phyloP scores from a whole-genome alignment of 2,113 vertebrate species.

The Hiodon tergisus region DNA sequence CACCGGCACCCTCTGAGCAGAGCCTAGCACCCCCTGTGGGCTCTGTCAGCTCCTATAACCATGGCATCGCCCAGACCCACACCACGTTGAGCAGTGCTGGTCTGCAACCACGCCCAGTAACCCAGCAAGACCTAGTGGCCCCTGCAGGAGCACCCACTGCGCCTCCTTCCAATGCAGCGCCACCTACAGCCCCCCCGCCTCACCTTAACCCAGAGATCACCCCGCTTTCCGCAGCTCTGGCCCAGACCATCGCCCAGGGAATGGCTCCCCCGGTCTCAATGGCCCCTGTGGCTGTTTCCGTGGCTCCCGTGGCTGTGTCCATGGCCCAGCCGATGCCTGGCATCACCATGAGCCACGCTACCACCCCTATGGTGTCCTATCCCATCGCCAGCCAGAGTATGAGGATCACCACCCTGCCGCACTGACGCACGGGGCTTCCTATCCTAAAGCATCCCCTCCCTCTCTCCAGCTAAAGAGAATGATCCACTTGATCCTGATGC shows the following conservation, averaged over 20 bases:
- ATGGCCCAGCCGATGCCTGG: constrained; percentile 87
- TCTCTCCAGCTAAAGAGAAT: not conserved
- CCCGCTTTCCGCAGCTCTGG: constrained; percentile 84
- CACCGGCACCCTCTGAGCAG: constrained; percentile 80
- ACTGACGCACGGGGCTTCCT: constrained; percentile 56
- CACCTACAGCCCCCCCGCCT: constrained; percentile 66
- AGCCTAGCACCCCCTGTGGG: constrained; percentile 79
- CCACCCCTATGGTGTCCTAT: constrained; percentile 92
- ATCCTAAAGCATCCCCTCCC: not conserved
- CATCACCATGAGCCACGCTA: constrained; percentile 96
- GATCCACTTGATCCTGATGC: not conserved
- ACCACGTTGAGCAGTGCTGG: constrained; percentile 94
- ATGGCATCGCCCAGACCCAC: constrained; percentile 94
- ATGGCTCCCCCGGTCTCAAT: constrained; percentile 93
- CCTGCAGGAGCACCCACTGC: constrained; percentile 72
- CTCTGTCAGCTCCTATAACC: constrained; percentile 89
- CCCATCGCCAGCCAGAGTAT: constrained; percentile 96
- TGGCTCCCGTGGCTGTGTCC: constrained; percentile 88
- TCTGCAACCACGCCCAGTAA: constrained; percentile 82
- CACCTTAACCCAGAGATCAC: constrained; percentile 88
- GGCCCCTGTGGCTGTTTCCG: constrained; percentile 89
- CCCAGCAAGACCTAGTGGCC: constrained; percentile 86
- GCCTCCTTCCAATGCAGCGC: constrained; percentile 72
- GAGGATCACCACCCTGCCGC: constrained; percentile 91
- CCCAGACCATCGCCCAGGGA: constrained; percentile 90